phyloP scores from a whole-genome alignment of 1,140 invertebrate species.

The Oedothorax gibbosus region DNA sequence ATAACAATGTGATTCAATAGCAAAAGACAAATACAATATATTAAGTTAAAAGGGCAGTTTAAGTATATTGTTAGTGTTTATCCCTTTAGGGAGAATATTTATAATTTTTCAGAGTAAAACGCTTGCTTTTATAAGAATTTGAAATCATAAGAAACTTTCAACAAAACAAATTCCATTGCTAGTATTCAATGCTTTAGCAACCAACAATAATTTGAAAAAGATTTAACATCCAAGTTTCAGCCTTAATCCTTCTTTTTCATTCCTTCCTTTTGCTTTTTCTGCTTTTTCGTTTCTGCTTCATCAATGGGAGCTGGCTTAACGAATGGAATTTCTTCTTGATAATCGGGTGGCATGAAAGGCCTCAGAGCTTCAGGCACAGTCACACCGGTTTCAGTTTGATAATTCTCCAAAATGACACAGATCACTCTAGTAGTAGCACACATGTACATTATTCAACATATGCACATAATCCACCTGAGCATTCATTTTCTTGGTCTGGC shows the following conservation, averaged over 20 bases:
- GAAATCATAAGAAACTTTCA: too few species aligned
- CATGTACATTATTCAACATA: conserved; percentile 99
- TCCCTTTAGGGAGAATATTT: too few species aligned
- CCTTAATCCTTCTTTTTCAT: conserved; percentile 40
- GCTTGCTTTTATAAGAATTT: too few species aligned
- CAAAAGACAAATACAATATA: too few species aligned
- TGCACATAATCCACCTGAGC: conserved; percentile 95
- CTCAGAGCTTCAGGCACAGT: conserved; percentile 87
- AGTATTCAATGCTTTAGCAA: too few species aligned
- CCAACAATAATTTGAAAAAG: not conserved
- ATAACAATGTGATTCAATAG: too few species aligned
- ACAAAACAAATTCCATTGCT: too few species aligned
- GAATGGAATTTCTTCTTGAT: conserved; percentile 91
- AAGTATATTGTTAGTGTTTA: too few species aligned
- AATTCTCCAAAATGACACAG: conserved; percentile 95
- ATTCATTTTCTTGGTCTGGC: conserved; percentile 99
- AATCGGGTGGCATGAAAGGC: conserved; percentile 85
- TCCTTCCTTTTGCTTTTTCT: conserved; percentile 73
- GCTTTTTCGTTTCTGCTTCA: conserved; percentile 84
- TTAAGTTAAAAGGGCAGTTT: too few species aligned
- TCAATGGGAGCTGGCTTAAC: conserved; percentile 97
- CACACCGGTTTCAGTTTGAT: conserved; percentile 95
- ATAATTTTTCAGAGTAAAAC: too few species aligned
- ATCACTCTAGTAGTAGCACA: conserved; percentile 98
- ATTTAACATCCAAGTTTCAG: not conserved